phyloP scores from a whole-genome alignment of 2,797 vertebrate species.

The Falco novaeseelandiae region DNA sequence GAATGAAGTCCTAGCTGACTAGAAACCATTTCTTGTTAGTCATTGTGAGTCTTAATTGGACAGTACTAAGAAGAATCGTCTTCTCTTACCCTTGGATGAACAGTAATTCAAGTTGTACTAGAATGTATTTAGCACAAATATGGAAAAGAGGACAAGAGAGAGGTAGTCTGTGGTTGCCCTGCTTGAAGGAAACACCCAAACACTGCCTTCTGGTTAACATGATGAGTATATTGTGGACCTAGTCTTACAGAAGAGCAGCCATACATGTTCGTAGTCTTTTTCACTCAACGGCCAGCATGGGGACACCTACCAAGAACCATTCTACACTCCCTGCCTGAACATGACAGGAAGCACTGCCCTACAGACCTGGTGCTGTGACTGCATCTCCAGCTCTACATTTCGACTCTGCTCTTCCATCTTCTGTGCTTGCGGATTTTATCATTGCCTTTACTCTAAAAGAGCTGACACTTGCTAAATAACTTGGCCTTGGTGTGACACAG shows the following conservation, averaged over 20 bases:
- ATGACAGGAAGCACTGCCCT: not conserved
- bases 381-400: not conserved
- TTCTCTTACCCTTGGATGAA: not conserved
- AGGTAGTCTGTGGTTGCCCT: not conserved
- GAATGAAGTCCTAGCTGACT: not conserved
- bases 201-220: rapidly evolving
- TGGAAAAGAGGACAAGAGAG: not conserved
- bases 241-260: not conserved
- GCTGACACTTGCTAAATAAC: not conserved
- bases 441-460: not conserved
- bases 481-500: rapidly evolving
- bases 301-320: not conserved
- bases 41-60: not conserved
- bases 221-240: not conserved
- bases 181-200: not conserved
- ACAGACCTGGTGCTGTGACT: not conserved
- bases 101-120: not conserved
- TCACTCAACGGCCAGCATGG: too few species aligned
- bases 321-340: not conserved
- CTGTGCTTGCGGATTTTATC: not conserved
- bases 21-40: not conserved
- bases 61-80: not conserved
- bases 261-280: not conserved
- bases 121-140: not conserved
- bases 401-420: not conserved